Evolutionary conservation across 2,797 vertebrate genomes (phyloP), one percentile per base, ranked within the genome.

Genomic region (Acrossocheilus fasciatus): DNA sequence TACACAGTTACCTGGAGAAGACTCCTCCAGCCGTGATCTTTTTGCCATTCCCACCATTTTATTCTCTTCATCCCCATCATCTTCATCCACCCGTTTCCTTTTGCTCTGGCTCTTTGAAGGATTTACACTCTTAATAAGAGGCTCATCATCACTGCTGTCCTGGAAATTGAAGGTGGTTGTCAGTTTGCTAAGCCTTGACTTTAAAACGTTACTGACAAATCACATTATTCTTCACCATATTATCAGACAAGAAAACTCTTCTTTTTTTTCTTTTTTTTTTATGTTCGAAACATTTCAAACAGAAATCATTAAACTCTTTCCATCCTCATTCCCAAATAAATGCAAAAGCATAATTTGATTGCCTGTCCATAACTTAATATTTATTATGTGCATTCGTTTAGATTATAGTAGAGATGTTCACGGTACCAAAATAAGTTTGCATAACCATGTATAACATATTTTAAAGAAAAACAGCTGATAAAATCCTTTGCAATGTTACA

Each of bases 1-100:
- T 20, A 18, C 43, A 45, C 26, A 2, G 68, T 41, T 72, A 95
- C 95, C 95, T 76, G 94, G 93, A 9, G 91, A 88, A 36, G 41
- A 86, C 34, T 66, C 87, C 10, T 23, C 78, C 77, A 39, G 14
- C 12, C 93, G 87, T 0, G 83, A 81, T 91, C 93, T 95, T 87
- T 95, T 96, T 73, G 87, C 83, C 39, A 14, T 92, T 47, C 88
- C 90, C 75, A 70, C 26, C 14, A 30, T 87, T 76, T 84, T 89
- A 17, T 69, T 92, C 87, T 90, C 78, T 69, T 86, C 76, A 39
- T 87, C 89, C 75, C 82, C 91, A 12, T 72, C 89, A 17, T 82
- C 89, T 39, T 91, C 89, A 2, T 91, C 83, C 52, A 83, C 88
- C 85, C 94, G 93, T 87, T 95, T 95, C 30, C 95, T 92, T 91